Base-by-base conservation (phyloP, 2,113 vertebrate species). In the Dinomys branickii region DNA sequence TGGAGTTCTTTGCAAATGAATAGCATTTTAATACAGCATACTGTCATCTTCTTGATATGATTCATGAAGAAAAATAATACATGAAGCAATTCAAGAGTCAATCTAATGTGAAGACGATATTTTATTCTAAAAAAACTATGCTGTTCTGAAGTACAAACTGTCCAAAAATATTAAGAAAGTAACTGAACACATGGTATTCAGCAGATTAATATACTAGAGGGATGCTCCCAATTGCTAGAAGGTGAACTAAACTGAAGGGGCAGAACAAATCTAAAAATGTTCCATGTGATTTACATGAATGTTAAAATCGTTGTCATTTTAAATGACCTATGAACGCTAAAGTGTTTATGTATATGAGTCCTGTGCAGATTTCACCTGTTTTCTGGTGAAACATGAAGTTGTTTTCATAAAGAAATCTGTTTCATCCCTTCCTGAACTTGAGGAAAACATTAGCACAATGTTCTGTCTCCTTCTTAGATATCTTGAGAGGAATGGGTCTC, bases 401-500 rank as follows among this genome's bases (percentile, higher is more conserved):
- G 10, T 85, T 89, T 90, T 73, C 38, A 59, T n/a, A 52, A 41
- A 78, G 24, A 80, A 69, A 38, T 85, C 58, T 78, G 24, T 61
- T 78, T 88, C 24, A 65, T 88, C 35, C 4, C 7, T 63, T 90
- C 33, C 65, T 86, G 69, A 88, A 77, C 35, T 35, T 50, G 7
- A 90, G 1, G 24, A 75, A 20, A 90, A n/a, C 35, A 73, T 91
- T 93, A 96, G 5, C 41, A 89, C n/a, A 94, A 97, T 97, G 85
- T 83, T 85, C 73, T 24, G 28, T 89, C 92, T 98, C 67, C 90
- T 73, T 90, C 92, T 83, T 0, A 2, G 91, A 95, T 91, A 1
- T 50, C 50, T 94, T 90, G 52, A 95, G 94, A 63, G 73, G 97
- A 96, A 95, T 88, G 91, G 89, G 88, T 86, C 4, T 97, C 91